A percentile compares a stretch with the other conserved stretches of the same genome.
Evolutionary conservation across 1,140 invertebrate species (phyloP).

Genomic region (Drosophila dunni): DNA sequence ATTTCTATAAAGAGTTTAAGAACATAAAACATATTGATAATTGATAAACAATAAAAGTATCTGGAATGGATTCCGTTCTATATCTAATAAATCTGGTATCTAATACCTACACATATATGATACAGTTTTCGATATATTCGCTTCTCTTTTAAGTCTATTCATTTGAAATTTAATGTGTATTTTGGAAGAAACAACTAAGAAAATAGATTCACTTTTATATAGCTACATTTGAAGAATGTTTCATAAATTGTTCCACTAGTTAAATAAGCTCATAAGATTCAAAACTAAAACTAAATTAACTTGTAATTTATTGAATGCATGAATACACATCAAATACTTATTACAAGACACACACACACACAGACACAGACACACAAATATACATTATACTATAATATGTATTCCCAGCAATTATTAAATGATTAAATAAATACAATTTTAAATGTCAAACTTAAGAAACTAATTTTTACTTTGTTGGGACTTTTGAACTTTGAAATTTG

Average conservation of each 20-base stretch:
- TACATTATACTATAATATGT: slow-evolving; percentile 70
- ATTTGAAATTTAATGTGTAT: slow-evolving; percentile 10
- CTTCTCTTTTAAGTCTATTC: slow-evolving; percentile 4
- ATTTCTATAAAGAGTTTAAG: slow-evolving; percentile 17
- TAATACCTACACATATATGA: slow-evolving; percentile 58
- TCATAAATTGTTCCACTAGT: slow-evolving; percentile 75
- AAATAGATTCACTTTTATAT: slow-evolving; percentile 26
- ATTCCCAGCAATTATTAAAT: slow-evolving; percentile 82
- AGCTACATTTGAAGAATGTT: slow-evolving; percentile 59
- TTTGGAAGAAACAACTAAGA: slow-evolving; percentile 7
- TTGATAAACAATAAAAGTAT: slow-evolving; percentile 8
- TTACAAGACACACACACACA: slow-evolving; percentile 28
- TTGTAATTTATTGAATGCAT: slow-evolving; percentile 77
- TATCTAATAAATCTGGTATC: slow-evolving; percentile 69
- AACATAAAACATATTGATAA: background rate
- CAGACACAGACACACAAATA: slow-evolving; percentile 50
- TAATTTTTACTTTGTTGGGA: slow-evolving; percentile 15
- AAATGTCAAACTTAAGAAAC: slow-evolving; percentile 71
- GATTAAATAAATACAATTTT: slow-evolving; percentile 83
- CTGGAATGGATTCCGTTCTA: slow-evolving; percentile 29
- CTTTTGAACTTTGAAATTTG: background rate
- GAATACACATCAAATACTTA: slow-evolving; percentile 34
- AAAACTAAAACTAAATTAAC: slow-evolving; percentile 67
- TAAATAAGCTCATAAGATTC: slow-evolving; percentile 58
- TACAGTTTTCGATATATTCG: slow-evolving; percentile 20